Evolutionary conservation across 2,113 vertebrate genomes (phyloP).

Genomic region (Probosciger aterrimus): DNA sequence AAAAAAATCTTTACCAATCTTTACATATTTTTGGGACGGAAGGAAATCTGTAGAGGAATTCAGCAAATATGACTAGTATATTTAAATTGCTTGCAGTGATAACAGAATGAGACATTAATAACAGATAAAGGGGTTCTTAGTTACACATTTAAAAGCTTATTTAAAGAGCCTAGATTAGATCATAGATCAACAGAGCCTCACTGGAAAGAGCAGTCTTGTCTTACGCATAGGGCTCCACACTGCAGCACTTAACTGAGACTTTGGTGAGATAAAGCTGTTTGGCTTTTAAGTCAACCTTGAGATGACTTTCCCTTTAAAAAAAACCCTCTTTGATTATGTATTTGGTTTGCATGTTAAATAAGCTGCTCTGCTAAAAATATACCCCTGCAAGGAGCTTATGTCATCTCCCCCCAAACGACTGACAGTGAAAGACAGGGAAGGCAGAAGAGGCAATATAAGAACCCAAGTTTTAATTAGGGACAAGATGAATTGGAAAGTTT

Average conservation of each 20-base stretch:
- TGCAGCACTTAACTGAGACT: neutral
- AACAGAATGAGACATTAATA: slow-evolving; percentile 58
- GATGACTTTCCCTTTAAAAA: slow-evolving; percentile 62
- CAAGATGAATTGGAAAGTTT: neutral
- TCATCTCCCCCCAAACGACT: neutral
- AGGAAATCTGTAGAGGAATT: slow-evolving; percentile 54
- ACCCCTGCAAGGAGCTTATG: slow-evolving; percentile 16
- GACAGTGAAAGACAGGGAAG: slow-evolving; percentile 6
- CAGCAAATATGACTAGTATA: slow-evolving; percentile 39
- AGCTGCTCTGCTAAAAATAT: slow-evolving; percentile 52
- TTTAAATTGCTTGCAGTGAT: slow-evolving; percentile 62
- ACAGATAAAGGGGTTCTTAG: slow-evolving; percentile 41
- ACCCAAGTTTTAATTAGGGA: neutral
- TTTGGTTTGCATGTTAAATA: slow-evolving; percentile 54
- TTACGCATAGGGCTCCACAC: neutral
- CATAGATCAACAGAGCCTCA: slow-evolving; percentile 51
- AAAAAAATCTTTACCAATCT: neutral
- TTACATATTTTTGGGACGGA: neutral
- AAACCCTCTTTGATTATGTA: slow-evolving; percentile 28
- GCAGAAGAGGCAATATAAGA: neutral
- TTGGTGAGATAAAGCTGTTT: slow-evolving; percentile 64
- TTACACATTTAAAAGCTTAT: slow-evolving; percentile 61
- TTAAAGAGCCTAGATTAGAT: slow-evolving; percentile 59
- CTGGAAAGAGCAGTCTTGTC: slow-evolving; percentile 25
- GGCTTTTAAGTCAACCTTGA: slow-evolving; percentile 67